These are phyloP conservation scores for Myripristis jacobus DNA, from an alignment of 2,797 vertebrate genomes.

Conservation along the genomic window DNA sequence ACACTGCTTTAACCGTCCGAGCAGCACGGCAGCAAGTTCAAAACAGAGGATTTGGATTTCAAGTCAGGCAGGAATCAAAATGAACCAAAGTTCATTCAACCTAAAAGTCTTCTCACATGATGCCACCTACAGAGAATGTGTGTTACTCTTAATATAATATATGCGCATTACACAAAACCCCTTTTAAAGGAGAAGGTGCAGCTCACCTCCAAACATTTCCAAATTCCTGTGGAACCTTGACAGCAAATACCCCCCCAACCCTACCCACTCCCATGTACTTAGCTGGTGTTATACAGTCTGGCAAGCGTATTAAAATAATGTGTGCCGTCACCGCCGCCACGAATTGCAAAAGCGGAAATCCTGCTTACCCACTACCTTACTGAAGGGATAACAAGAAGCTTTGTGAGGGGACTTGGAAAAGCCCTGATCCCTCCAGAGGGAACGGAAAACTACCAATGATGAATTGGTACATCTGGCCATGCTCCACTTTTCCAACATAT, in stretches of 20 bases:
- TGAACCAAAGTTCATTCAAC: conserved; percentile 67
- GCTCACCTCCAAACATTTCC: conserved; percentile 26
- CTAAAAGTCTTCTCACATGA: conserved; percentile 56
- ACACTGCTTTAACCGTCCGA: conserved; percentile 17
- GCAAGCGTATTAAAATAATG: conserved; percentile 80
- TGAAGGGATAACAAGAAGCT: conserved; percentile 76
- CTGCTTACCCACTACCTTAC: conserved; percentile 83
- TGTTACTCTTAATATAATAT: conserved; percentile 1
- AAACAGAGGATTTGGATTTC: conserved; percentile 80
- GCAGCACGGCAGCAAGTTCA: conserved; percentile 57
- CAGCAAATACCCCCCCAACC: conserved; percentile 18
- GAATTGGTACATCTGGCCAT: conserved; percentile 40
- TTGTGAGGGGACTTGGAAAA: conserved; percentile 65
- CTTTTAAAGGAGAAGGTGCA: conserved; percentile 15
- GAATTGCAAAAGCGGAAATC: conserved; percentile 84
- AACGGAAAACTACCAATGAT: conserved; percentile 70
- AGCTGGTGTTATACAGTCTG: conserved; percentile 77
- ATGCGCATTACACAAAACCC: background rate
- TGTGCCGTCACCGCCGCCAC: conserved; percentile 65
- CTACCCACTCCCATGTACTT: conserved; percentile 48
- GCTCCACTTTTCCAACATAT: conserved; percentile 27
- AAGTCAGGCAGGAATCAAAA: conserved; percentile 62
- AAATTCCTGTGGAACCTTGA: conserved; percentile 22
- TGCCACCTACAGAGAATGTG: conserved; percentile 31
- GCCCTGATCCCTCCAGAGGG: conserved; percentile 54